phyloP scores from a whole-genome alignment of 2,113 vertebrate genomes.

The Mesitornis unicolor region DNA sequence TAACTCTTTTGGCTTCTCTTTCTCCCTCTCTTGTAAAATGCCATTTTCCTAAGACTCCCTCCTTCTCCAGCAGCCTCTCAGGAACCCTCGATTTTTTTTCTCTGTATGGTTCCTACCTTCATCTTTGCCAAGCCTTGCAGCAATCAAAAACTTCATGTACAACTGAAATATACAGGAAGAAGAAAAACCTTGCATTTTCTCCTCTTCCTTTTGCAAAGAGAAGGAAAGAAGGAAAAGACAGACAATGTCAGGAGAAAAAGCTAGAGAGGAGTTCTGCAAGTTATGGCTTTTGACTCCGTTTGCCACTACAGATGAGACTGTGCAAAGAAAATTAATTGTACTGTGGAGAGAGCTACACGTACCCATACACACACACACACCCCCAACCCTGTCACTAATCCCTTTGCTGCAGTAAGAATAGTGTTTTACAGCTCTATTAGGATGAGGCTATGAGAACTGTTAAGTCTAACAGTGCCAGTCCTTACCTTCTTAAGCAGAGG shows the following conservation, averaged over 20 bases:
- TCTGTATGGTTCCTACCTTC: background rate
- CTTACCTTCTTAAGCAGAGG: background rate
- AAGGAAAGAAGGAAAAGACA: background rate
- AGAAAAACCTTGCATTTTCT: background rate
- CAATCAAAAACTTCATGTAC: background rate
- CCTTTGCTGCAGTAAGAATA: background rate
- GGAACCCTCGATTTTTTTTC: background rate
- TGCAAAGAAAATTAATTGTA: background rate
- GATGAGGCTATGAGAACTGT: background rate
- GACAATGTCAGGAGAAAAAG: background rate
- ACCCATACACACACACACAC: background rate
- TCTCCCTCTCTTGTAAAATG: background rate
- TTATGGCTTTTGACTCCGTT: background rate
- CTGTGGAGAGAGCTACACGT: background rate
- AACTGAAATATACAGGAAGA: background rate
- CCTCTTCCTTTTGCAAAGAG: background rate
- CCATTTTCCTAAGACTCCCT: background rate
- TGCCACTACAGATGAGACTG: background rate
- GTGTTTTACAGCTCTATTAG: background rate
- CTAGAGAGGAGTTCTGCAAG: background rate
- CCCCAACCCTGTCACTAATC: background rate
- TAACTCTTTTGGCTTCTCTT: background rate
- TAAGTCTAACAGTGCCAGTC: background rate
- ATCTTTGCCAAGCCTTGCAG: background rate
- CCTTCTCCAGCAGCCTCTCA: background rate